phyloP scores from a whole-genome alignment of 2,797 vertebrate species.

The Macrochelys suwanniensis region DNA sequence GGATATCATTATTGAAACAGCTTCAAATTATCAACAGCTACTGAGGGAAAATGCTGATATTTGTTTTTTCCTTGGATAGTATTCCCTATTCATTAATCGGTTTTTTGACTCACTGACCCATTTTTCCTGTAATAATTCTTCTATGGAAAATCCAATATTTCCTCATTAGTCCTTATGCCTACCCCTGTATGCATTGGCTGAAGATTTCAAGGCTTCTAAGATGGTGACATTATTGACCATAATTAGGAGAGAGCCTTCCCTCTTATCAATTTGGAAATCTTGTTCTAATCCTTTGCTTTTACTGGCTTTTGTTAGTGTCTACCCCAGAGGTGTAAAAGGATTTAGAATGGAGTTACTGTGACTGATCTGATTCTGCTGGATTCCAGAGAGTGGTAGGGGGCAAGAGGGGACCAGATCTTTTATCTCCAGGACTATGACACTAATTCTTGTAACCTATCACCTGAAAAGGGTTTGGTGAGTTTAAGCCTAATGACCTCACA shows the following conservation, averaged over 20 bases:
- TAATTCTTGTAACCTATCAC: not conserved
- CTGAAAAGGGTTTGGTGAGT: not conserved
- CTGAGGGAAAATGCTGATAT: constrained; percentile 70
- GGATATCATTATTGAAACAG: constrained; percentile 84
- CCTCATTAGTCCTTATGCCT: constrained; percentile 63
- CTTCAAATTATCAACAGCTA: constrained; percentile 75
- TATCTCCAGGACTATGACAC: not conserved
- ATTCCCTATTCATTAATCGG: constrained; percentile 78
- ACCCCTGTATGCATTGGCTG: constrained; percentile 45
- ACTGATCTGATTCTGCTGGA: not conserved
- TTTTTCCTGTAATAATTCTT: constrained; percentile 81
- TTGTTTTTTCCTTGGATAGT: constrained; percentile 76
- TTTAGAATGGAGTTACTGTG: not conserved
- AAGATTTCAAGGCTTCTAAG: constrained; percentile 49
- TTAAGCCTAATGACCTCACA: not conserved
- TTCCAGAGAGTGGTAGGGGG: rapidly evolving
- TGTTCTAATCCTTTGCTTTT: not conserved
- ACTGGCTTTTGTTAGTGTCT: not conserved
- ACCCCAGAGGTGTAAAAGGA: not conserved
- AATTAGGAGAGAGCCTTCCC: not conserved
- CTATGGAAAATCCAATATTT: constrained; percentile 77
- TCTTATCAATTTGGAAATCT: not conserved
- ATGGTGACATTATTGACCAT: not conserved
- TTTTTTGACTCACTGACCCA: constrained; percentile 80
- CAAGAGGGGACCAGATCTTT: not conserved